A percentile compares a stretch with the other conserved stretches of the same genome.
Evolutionary conservation across 2,888 invertebrate species (phyloP).

Genomic region (Ptilodon capucinus): DNA sequence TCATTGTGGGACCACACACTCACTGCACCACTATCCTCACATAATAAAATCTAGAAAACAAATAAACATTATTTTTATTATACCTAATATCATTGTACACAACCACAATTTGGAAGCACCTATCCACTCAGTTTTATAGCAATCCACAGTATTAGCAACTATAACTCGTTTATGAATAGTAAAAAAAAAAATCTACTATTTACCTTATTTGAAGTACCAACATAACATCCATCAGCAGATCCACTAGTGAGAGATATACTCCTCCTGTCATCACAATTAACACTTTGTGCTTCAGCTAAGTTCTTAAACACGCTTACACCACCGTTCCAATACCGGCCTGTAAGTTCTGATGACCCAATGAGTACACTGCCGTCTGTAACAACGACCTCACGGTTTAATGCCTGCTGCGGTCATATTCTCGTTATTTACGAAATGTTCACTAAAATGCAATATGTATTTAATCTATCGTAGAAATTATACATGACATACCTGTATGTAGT

Average conservation of each 20-base stretch:
- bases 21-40: constrained; percentile 73
- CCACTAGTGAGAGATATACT: constrained; percentile 59
- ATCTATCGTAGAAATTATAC: too few species aligned
- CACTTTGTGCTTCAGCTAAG: constrained; percentile 43
- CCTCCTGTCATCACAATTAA: constrained; percentile 43
- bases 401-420: too few species aligned
- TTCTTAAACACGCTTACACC: constrained; percentile 57
- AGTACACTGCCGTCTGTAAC: constrained; percentile 68
- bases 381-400: too few species aligned
- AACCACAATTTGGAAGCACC: too few species aligned
- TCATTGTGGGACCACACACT: constrained; percentile 59
- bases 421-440: too few species aligned
- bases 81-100: too few species aligned
- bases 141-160: neutral
- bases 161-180: neutral
- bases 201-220: constrained; percentile 63
- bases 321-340: constrained; percentile 77
- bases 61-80: neutral
- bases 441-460: too few species aligned
- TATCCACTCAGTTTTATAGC: too few species aligned
- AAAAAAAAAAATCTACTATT: neutral
- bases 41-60: constrained; percentile 60
- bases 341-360: constrained; percentile 72
- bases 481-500: constrained; percentile 54
- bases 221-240: constrained; percentile 71